Percentiles rank a stretch among this genome's conserved stretches.
These are phyloP conservation scores for Speoplatyrhinus poulsoni DNA, from an alignment of 2,113 vertebrate species.

Conservation along the genomic window DNA sequence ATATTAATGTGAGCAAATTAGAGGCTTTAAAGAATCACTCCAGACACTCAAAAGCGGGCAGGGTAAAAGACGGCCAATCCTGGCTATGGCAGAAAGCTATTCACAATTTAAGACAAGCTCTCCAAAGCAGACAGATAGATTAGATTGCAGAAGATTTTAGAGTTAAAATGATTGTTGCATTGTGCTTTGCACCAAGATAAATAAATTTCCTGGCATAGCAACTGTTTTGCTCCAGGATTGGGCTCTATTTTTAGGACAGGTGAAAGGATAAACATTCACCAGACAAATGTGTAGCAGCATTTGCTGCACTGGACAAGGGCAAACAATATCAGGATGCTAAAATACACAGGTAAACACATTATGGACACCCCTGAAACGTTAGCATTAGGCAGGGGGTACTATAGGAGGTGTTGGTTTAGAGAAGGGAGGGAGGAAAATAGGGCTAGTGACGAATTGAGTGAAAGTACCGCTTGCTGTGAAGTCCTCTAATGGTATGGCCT, in stretches of 20 bases:
- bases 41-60: conserved; percentile 32
- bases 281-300: conserved; percentile 31
- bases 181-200: neutral
- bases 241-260: conserved; percentile 20
- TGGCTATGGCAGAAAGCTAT: conserved; percentile 38
- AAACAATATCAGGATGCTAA: conserved; percentile 33
- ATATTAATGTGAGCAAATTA: conserved; percentile 26
- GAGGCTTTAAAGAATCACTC: conserved; percentile 37
- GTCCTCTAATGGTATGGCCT: conserved; percentile 83
- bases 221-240: conserved; percentile 57
- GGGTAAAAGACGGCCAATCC: conserved; percentile 50
- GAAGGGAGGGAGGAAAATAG: conserved; percentile 53
- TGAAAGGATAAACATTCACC: conserved; percentile 38
- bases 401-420: conserved; percentile 51
- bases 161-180: conserved; percentile 4
- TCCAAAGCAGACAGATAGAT: conserved; percentile 5
- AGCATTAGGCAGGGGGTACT: conserved; percentile 37
- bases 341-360: conserved; percentile 24
- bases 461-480: conserved; percentile 83
- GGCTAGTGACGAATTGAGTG: conserved; percentile 76
- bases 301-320: conserved; percentile 18
- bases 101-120: conserved; percentile 10
- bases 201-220: conserved; percentile 6
- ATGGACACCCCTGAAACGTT: conserved; percentile 37
- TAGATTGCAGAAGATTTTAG: conserved; percentile 4